Conservation (phyloP, 2,888 invertebrate genomes). For the Hofmannophila pseudospretella region DNA sequence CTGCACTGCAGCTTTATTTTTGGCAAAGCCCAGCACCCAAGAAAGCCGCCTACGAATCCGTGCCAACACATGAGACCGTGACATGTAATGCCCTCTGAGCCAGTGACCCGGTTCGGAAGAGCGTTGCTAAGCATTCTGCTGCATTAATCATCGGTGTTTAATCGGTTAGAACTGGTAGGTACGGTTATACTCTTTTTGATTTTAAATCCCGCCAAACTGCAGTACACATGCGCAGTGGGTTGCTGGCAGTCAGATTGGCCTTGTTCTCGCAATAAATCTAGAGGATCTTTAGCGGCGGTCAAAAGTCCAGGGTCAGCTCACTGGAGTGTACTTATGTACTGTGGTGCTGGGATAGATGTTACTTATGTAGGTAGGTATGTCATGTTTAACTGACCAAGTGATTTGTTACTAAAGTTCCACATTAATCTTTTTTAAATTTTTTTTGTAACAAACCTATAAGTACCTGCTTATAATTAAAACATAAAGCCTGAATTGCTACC, state of each 20-base stretch:
- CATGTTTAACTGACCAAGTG: no score
- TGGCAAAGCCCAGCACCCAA: constrained; percentile 43
- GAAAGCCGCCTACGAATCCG: not conserved
- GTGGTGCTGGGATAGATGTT: no score
- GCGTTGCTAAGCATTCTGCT: constrained; percentile 16
- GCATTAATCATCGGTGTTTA: constrained; percentile 1
- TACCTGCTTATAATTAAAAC: no score
- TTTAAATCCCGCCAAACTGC: constrained; percentile 2
- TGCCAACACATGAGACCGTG: not conserved
- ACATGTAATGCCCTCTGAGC: constrained; percentile 14
- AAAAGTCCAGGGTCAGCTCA: constrained; percentile 11
- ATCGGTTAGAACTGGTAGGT: no score
- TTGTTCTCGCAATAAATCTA: constrained; percentile 28
- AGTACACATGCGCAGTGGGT: constrained; percentile 7
- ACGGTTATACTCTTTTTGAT: not conserved
- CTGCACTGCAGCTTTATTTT: constrained; percentile 77
- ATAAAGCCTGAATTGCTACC: no score
- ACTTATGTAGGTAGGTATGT: no score
- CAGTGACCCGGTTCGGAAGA: constrained; percentile 38
- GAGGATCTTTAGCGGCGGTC: constrained; percentile 11
- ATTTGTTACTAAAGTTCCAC: no score
- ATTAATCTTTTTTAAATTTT: no score
- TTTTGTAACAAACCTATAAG: no score
- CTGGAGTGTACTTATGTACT: not conserved
- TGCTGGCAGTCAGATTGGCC: constrained; percentile 22